Evolutionary conservation across 2,888 invertebrate genomes (phyloP).

Genomic region (Salpingus planirostris): DNA sequence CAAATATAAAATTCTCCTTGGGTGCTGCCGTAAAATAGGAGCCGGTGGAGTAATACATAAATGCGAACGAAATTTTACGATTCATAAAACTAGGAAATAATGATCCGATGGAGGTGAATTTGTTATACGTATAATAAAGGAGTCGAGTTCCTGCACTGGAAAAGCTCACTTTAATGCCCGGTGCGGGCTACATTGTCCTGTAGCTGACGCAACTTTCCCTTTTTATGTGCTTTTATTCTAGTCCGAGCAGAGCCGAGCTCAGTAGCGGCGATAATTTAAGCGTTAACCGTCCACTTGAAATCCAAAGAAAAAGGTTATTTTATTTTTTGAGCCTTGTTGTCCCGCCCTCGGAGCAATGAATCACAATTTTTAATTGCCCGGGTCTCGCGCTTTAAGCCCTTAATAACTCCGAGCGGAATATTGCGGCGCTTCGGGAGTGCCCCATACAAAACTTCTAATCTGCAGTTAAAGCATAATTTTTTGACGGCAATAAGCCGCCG

Average conservation of each 20-base stretch:
- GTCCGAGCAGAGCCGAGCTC: no score
- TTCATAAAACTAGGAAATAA: slow-evolving; percentile 3
- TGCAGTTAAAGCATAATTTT: no score
- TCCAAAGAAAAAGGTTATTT: no score
- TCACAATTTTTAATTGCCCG: slow-evolving; percentile 10
- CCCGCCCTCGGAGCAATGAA: no score
- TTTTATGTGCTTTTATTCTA: no score
- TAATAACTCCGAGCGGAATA: slow-evolving; percentile 7
- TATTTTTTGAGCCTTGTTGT: no score
- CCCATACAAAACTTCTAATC: no score
- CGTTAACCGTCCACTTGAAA: no score
- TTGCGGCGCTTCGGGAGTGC: no score
- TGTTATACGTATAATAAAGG: background rate
- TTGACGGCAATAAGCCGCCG: no score
- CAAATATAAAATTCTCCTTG: no score
- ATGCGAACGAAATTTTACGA: slow-evolving; percentile 2
- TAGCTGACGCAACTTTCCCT: background rate
- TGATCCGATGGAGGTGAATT: slow-evolving; percentile 3
- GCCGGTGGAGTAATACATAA: background rate
- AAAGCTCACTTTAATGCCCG: background rate
- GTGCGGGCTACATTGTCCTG: background rate
- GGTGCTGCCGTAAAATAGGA: background rate
- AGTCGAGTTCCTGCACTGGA: slow-evolving; percentile 1
- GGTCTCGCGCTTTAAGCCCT: slow-evolving; percentile 6
- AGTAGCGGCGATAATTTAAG: no score